Percentiles rank a stretch among this genome's conserved stretches.
These are phyloP conservation scores for Congeria kusceri DNA, from an alignment of 2,888 invertebrate genomes.

Conservation along the genomic window DNA sequence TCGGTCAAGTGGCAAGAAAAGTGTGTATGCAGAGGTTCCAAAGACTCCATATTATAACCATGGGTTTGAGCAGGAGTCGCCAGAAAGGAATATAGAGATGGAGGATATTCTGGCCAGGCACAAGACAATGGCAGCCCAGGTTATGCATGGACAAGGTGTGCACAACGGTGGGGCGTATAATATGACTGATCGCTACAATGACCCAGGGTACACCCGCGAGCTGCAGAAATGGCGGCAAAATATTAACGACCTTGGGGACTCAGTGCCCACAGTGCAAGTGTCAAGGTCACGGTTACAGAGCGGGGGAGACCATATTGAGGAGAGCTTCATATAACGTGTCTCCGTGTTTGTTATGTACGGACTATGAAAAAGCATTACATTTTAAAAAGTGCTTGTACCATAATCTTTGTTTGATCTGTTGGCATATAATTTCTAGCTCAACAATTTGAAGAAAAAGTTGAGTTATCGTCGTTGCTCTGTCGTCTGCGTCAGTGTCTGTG, in stretches of 20 bases:
- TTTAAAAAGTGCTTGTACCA: not conserved
- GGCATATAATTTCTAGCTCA: too few relatives aligned
- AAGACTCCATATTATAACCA: constrained; percentile 60
- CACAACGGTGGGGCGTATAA: constrained; percentile 13
- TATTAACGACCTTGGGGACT: constrained; percentile 52
- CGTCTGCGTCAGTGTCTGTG: too few relatives aligned
- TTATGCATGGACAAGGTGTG: constrained; percentile 44
- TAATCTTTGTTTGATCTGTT: too few relatives aligned
- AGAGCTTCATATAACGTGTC: constrained; percentile 55
- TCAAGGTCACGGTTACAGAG: constrained; percentile 40
- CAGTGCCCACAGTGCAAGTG: constrained; percentile 32
- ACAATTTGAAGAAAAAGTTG: too few relatives aligned
- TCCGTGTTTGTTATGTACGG: not conserved
- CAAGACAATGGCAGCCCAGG: constrained; percentile 64
- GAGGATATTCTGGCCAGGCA: constrained; percentile 65
- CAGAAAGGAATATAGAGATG: constrained; percentile 25
- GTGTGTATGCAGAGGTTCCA: not conserved
- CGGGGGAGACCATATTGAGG: constrained; percentile 41
- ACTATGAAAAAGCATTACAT: not conserved
- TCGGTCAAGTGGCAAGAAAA: not conserved
- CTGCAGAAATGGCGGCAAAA: constrained; percentile 55
- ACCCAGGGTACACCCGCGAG: constrained; percentile 45
- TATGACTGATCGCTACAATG: constrained; percentile 29
- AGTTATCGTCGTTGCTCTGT: too few relatives aligned
- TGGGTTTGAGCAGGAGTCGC: constrained; percentile 53